These are phyloP conservation scores for Lydus trimaculatus DNA, from an alignment of 2,888 invertebrate species.

Conservation along the genomic window DNA sequence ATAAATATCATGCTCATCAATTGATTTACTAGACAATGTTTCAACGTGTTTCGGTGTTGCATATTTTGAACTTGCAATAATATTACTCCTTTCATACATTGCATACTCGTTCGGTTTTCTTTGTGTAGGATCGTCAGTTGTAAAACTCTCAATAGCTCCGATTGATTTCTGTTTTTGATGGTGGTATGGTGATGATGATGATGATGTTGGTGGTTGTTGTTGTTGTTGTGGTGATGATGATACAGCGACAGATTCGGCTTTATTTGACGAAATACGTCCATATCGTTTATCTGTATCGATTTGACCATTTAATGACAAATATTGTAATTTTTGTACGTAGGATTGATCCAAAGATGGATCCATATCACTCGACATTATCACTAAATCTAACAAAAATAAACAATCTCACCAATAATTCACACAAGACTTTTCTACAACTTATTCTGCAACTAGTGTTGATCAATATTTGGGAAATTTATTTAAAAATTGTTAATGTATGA, in stretches of 20 bases:
- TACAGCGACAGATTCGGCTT: constrained; percentile 47
- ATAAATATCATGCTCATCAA: constrained; percentile 59
- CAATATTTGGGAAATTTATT: neutral
- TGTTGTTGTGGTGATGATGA: neutral
- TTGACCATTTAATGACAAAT: constrained; percentile 49
- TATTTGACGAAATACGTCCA: constrained; percentile 54
- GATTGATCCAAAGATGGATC: constrained; percentile 48
- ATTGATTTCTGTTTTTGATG: constrained; percentile 65
- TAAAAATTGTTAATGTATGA: neutral
- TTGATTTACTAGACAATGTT: constrained; percentile 62
- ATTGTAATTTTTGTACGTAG: constrained; percentile 54
- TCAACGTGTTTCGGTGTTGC: constrained; percentile 79
- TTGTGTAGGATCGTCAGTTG: constrained; percentile 60
- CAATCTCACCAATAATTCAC: neutral
- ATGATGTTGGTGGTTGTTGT: neutral
- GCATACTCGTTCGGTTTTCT: constrained; percentile 61
- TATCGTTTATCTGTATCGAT: constrained; percentile 53
- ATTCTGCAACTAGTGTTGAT: neutral
- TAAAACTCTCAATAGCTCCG: constrained; percentile 73
- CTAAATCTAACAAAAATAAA: neutral
- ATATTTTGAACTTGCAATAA: constrained; percentile 79
- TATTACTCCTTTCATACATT: constrained; percentile 75
- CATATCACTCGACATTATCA: constrained; percentile 29
- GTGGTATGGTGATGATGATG: constrained; percentile 40
- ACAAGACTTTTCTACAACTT: neutral